Percentiles rank a stretch among this genome's conserved stretches.
These are phyloP conservation scores for Ceyx margarethae DNA, from an alignment of 2,113 vertebrate genomes.

Conservation along the genomic window DNA sequence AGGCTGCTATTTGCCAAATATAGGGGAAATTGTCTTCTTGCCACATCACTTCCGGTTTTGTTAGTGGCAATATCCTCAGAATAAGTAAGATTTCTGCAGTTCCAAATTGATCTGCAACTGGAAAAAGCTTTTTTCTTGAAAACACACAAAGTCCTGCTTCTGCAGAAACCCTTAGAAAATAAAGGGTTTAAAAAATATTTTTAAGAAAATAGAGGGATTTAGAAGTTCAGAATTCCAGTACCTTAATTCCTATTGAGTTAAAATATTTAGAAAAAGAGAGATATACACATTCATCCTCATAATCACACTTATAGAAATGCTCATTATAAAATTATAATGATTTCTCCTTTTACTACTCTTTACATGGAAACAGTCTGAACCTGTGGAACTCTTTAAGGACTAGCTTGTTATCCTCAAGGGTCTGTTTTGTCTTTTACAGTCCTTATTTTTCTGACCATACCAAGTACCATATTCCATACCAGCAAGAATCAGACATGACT, in stretches of 20 bases:
- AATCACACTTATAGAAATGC: not conserved
- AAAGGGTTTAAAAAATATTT: not conserved
- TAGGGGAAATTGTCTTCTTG: not conserved
- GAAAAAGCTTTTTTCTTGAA: not conserved
- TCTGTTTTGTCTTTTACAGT: not conserved
- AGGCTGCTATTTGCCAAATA: not conserved
- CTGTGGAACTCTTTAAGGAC: not conserved
- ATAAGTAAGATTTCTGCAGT: not conserved
- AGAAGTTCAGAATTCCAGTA: not conserved
- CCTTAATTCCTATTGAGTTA: not conserved
- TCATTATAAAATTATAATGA: not conserved
- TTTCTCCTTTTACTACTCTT: not conserved
- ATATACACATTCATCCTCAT: not conserved
- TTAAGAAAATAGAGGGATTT: not conserved
- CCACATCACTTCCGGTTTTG: not conserved
- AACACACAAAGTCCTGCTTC: not conserved
- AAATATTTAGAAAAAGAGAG: not conserved
- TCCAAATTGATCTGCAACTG: not conserved
- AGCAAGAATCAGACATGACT: not conserved
- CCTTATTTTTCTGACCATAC: not conserved
- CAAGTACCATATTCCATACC: not conserved
- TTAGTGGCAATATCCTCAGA: not conserved
- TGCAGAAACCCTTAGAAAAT: not conserved
- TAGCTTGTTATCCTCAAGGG: not conserved
- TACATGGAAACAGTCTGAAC: not conserved